Evolutionary conservation across 2,888 invertebrate species (phyloP).

Genomic region (Heteromurus nitidus): DNA sequence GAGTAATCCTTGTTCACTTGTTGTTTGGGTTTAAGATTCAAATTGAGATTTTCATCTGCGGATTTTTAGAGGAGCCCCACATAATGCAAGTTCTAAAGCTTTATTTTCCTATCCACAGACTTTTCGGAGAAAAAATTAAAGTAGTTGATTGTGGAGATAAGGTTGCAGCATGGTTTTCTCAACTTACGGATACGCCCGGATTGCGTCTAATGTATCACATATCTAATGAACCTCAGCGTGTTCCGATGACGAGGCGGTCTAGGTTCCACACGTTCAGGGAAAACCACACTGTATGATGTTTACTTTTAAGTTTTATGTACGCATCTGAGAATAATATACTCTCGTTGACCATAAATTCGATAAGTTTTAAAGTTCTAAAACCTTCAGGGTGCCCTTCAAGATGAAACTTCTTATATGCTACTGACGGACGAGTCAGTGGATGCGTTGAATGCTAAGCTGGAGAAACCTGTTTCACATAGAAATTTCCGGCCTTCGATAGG

Average conservation of each 20-base stretch:
- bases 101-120: slow-evolving; percentile 21
- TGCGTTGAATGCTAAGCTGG: slow-evolving; percentile 62
- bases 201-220: slow-evolving; percentile 63
- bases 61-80: too few species aligned
- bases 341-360: too few species aligned
- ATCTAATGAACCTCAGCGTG: slow-evolving; percentile 45
- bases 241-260: slow-evolving; percentile 24
- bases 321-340: too few species aligned
- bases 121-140: slow-evolving; percentile 57
- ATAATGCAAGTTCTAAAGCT: neutral
- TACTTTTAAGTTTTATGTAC: too few species aligned
- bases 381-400: slow-evolving; percentile 69
- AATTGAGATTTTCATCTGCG: neutral
- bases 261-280: slow-evolving; percentile 51
- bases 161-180: slow-evolving; percentile 64
- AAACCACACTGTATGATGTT: slow-evolving; percentile 54
- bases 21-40: neutral
- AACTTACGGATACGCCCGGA: slow-evolving; percentile 41
- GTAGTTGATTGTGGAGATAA: slow-evolving; percentile 71
- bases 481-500: slow-evolving; percentile 68
- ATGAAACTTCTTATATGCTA: slow-evolving; percentile 71
- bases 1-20: neutral
- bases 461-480: slow-evolving; percentile 43
- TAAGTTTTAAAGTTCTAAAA: neutral
- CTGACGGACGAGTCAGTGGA: slow-evolving; percentile 68